A percentile compares a stretch with the other conserved stretches of the same genome.
Conservation (phyloP, 2,113 vertebrate genomes). For the Suncus etruscus region DNA sequence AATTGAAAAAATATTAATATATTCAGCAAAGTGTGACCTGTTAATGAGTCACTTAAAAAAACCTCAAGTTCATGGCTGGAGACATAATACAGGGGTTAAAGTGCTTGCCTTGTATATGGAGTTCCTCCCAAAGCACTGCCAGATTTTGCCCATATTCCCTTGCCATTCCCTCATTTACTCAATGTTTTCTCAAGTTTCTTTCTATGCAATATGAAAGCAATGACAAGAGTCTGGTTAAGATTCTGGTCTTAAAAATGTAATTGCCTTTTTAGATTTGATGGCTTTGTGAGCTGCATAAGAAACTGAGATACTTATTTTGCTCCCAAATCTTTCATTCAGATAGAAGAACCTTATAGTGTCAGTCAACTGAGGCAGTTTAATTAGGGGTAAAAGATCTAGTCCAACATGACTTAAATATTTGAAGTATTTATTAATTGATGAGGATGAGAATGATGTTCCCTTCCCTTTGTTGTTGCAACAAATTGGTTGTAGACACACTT, state of each 20-base stretch:
- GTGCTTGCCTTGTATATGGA: no score
- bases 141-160: no score
- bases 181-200: not conserved
- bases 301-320: not conserved
- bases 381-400: not conserved
- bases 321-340: not conserved
- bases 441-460: no score
- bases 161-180: constrained; percentile 2
- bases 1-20: not conserved
- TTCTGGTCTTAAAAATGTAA: not conserved
- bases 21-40: constrained; percentile 38
- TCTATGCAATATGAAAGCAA: not conserved
- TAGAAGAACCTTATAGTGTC: not conserved
- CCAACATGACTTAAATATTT: not conserved
- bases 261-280: not conserved
- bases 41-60: constrained; percentile 16
- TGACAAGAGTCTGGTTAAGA: not conserved
- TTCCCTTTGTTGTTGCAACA: no score
- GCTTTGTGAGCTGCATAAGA: not conserved
- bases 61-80: no score
- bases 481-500: no score
- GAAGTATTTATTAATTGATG: no score
- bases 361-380: not conserved
- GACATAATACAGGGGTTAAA: no score
- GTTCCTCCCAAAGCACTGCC: no score